These are phyloP conservation scores for Pemphigus obesinymphae DNA, from an alignment of 1,140 invertebrate species.

Conservation along the genomic window DNA sequence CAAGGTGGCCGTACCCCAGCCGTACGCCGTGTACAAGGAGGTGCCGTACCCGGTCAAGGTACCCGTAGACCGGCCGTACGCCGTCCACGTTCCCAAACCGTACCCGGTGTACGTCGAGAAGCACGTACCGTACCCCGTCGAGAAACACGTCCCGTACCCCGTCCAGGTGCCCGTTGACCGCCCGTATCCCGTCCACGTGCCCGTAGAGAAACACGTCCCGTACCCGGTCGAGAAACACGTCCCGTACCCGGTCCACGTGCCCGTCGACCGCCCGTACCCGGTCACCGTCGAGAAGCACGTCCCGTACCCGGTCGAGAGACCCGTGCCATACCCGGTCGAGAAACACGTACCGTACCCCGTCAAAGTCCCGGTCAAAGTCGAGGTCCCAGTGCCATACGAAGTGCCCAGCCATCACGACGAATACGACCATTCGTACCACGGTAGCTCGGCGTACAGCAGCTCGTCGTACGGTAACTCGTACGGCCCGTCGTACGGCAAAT, in stretches of 20 bases:
- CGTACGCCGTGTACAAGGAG: constrained; percentile 46
- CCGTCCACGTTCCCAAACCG: constrained; percentile 56
- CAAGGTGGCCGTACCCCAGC: constrained; percentile 46
- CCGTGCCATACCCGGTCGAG: constrained; percentile 69
- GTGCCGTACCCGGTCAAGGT: constrained; percentile 57
- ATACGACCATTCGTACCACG: not conserved
- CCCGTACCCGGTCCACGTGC: too few species aligned
- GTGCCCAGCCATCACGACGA: constrained; percentile 57
- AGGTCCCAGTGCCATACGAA: constrained; percentile 58
- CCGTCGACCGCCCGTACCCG: too few species aligned
- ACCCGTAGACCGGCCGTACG: constrained; percentile 57
- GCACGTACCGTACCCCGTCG: constrained; percentile 61
- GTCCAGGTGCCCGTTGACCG: constrained; percentile 66
- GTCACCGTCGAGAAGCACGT: constrained; percentile 55
- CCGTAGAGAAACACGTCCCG: constrained; percentile 56
- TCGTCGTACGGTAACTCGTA: not conserved
- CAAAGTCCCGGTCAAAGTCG: constrained; percentile 55
- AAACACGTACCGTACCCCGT: constrained; percentile 58
- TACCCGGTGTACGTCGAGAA: constrained; percentile 49
- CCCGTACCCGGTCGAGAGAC: constrained; percentile 61
- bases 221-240: constrained; percentile 58
- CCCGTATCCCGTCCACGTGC: constrained; percentile 65
- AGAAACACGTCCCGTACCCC: constrained; percentile 66
- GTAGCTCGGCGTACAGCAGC: not conserved
- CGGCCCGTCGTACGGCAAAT: not conserved